These are phyloP conservation scores for Marronus borbonicus DNA, from an alignment of 2,888 invertebrate species.

Conservation along the genomic window DNA sequence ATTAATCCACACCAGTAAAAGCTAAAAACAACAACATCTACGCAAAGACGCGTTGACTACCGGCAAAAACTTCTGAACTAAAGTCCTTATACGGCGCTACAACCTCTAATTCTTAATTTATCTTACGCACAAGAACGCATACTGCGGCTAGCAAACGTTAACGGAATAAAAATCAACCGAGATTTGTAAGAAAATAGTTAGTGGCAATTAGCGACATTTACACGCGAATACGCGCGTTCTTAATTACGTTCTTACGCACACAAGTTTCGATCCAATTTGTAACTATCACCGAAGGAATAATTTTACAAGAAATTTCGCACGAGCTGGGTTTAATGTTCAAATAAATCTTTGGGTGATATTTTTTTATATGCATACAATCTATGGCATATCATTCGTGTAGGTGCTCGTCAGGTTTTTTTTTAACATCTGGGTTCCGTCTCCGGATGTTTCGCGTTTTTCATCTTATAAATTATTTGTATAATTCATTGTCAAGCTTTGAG, in stretches of 20 bases:
- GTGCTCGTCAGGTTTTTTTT: too few relatives aligned
- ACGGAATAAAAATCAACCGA: too few relatives aligned
- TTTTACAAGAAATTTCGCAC: neutral
- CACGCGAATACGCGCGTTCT: too few relatives aligned
- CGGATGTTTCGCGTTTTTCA: too few relatives aligned
- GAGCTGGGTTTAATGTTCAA: neutral
- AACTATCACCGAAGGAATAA: neutral
- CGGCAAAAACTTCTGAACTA: neutral
- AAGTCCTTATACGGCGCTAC: neutral
- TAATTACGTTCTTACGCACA: too few relatives aligned
- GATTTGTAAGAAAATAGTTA: too few relatives aligned
- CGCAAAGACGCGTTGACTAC: slow-evolving; percentile 46
- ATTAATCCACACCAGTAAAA: neutral
- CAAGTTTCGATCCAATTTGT: neutral
- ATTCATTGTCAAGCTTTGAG: too few relatives aligned
- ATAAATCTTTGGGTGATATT: neutral
- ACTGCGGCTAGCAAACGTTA: too few relatives aligned
- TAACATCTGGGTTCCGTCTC: neutral
- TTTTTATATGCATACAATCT: neutral
- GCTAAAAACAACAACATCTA: slow-evolving; percentile 1
- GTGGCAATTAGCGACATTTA: too few relatives aligned
- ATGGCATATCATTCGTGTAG: too few relatives aligned
- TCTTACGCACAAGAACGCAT: too few relatives aligned
- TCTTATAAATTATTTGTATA: too few relatives aligned
- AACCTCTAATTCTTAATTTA: neutral